Evolutionary conservation across 1,140 invertebrate genomes (phyloP).

Genomic region (Eueides isabella): DNA sequence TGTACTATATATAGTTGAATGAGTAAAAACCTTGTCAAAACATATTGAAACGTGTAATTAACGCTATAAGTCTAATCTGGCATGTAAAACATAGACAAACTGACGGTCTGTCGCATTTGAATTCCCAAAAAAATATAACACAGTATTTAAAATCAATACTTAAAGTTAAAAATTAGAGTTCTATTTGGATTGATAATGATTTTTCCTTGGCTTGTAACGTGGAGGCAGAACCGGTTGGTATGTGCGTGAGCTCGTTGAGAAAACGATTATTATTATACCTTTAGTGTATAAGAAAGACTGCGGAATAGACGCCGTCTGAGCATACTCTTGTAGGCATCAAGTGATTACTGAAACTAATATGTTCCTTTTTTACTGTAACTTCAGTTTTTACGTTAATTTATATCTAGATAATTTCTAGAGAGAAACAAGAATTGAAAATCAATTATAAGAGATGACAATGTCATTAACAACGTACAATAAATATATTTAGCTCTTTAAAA

Average conservation of each 20-base stretch:
- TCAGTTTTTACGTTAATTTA: neutral
- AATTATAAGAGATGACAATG: neutral
- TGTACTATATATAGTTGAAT: neutral
- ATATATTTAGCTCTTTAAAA: neutral
- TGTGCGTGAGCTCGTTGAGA: slow-evolving; percentile 57
- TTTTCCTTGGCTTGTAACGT: slow-evolving; percentile 32
- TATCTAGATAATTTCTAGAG: neutral
- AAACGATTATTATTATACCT: slow-evolving; percentile 63
- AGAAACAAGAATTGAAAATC: neutral
- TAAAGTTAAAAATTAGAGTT: slow-evolving; percentile 40
- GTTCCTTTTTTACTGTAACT: neutral
- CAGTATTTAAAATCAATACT: slow-evolving; percentile 33
- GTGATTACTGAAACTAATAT: neutral
- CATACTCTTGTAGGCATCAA: slow-evolving; percentile 1
- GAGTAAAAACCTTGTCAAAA: neutral
- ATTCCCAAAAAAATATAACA: slow-evolving; percentile 29
- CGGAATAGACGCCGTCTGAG: slow-evolving; percentile 18
- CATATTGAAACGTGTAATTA: slow-evolving; percentile 23
- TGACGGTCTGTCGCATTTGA: slow-evolving; percentile 35
- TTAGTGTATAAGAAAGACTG: slow-evolving; percentile 29
- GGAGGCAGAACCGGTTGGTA: slow-evolving; percentile 56
- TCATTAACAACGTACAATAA: neutral
- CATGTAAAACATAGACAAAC: slow-evolving; percentile 39
- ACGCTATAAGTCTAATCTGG: slow-evolving; percentile 23
- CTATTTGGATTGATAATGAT: slow-evolving; percentile 38